Base-by-base conservation (phyloP, 2,888 invertebrate genomes). In the Diaperis boleti region DNA sequence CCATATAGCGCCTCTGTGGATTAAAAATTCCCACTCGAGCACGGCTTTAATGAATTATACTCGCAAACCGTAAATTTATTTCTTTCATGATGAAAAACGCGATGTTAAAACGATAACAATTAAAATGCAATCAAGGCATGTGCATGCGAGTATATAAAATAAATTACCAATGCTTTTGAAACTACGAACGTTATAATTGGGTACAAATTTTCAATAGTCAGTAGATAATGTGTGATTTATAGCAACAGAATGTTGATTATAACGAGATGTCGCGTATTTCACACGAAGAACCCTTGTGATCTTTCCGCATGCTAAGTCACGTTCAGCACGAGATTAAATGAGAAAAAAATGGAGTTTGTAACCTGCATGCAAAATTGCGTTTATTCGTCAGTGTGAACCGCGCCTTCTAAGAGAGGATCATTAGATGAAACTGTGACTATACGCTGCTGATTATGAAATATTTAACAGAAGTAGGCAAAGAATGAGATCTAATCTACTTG, bases 281-380 rank as follows among this genome's bases (percentile, higher is more conserved):
- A 59, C 62, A 62, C 63, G 52, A 45, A 54, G 41, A 31, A 14
- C 41, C 47, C 42, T 61, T 20, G 54, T n/a, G 59, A 63, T 63
- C 63, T 63, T 15, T 44, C 63, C 63, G 63, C 63, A 20, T 59
- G 44, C 47, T 8, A 35, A 62, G 62, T 62, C 62, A 62, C 62
- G 62, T 62, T 62, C 45, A 20, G 50, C 62, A 62, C 52, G 57
- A 62, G 62, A 62, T 49, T 49, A 57, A 56, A 50, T 31, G 31
- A n/a, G 26, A 57, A 57, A 62, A 57, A 42, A 62, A 62, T 11
- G 15, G 56, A 55, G 56, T 57, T 57, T 44, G 57, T 57, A 57
- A 50, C 42, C 20, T 33, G 57, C 57, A 57, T 62, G 62, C 57
- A 57, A 57, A 17, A 29, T 26, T 52, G 33, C 50, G 45, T 33